A percentile compares a stretch with the other conserved stretches of the same genome.
Evolutionary conservation across 2,888 invertebrate genomes (phyloP).

Genomic region (Ochropleura leucogaster): DNA sequence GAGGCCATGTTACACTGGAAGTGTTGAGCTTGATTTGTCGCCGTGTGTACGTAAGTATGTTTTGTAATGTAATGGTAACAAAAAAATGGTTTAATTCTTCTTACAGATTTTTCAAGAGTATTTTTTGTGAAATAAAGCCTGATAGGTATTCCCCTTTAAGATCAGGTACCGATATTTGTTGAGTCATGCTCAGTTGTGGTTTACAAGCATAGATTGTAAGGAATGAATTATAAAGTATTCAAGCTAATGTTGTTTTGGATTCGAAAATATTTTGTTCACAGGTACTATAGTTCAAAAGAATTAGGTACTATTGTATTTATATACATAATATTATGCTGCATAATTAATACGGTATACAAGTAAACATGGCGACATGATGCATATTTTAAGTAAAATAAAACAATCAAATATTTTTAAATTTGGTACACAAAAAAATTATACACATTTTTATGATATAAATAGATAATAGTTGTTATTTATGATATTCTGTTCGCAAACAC

Average conservation of each 20-base stretch:
- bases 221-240: background rate
- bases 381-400: background rate
- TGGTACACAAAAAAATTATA: too few relatives aligned
- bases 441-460: too few relatives aligned
- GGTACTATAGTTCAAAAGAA: background rate
- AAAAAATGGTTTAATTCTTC: constrained; percentile 12
- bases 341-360: constrained; percentile 1
- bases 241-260: background rate
- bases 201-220: background rate
- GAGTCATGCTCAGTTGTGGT: background rate
- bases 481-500: too few relatives aligned
- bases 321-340: background rate
- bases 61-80: background rate
- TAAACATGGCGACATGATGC: background rate
- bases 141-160: constrained; percentile 24
- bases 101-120: background rate
- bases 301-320: background rate
- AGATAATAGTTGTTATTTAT: too few relatives aligned
- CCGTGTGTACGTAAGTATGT: background rate
- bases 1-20: too few relatives aligned
- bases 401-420: too few relatives aligned
- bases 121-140: constrained; percentile 13
- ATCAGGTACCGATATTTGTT: background rate
- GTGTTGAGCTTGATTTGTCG: too few relatives aligned
- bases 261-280: background rate